Evolutionary conservation across 2,113 vertebrate species (phyloP).

Genomic region (Pelodiscus sinensis): DNA sequence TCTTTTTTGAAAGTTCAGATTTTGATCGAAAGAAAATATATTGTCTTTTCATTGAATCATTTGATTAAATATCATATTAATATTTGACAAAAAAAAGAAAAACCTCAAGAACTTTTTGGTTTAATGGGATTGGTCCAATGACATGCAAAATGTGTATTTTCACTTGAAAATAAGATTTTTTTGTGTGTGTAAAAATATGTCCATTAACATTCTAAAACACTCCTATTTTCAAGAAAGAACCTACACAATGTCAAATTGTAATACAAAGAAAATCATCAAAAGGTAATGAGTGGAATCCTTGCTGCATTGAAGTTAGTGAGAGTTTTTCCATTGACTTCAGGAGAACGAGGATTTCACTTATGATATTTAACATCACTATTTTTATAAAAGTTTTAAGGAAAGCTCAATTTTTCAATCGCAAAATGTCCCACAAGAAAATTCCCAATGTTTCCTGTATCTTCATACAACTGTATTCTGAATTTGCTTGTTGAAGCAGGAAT

Average conservation of each 20-base stretch:
- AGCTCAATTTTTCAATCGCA: neutral
- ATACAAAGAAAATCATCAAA: neutral
- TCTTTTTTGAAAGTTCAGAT: neutral
- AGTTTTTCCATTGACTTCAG: neutral
- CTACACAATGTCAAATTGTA: neutral
- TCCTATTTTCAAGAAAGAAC: neutral
- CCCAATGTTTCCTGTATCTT: neutral
- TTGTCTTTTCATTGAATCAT: neutral
- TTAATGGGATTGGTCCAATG: neutral
- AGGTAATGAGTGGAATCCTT: neutral
- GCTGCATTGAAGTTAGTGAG: neutral
- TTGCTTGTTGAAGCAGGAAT: neutral
- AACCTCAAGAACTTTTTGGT: neutral
- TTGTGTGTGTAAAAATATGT: neutral
- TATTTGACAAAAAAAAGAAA: neutral
- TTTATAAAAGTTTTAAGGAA: neutral
- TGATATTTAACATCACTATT: neutral
- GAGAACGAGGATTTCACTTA: neutral
- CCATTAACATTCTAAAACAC: neutral
- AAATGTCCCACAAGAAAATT: neutral
- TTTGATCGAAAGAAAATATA: neutral
- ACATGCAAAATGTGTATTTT: neutral
- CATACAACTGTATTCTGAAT: neutral
- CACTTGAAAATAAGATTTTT: neutral
- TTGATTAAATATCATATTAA: neutral